Base-by-base conservation (phyloP, 2,888 invertebrate species). In the Tachystola acroxantha region DNA sequence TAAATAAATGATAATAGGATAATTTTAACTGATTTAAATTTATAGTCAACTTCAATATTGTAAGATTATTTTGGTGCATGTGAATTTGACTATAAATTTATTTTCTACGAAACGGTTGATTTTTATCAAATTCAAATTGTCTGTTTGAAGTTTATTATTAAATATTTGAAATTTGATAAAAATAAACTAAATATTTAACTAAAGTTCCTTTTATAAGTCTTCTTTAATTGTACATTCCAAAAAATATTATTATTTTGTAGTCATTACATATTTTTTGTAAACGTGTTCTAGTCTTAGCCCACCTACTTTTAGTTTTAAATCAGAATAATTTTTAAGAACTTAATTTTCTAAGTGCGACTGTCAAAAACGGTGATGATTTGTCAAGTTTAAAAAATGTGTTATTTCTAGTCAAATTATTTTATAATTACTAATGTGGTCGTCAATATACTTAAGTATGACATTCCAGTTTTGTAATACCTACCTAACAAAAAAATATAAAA, bases 401-500 rank as follows among this genome's bases (percentile, higher is more conserved):
- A 66, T 70, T 77, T 81, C 85, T 84, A 85, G 85, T 85, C 85
- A 78, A 85, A 81, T 80, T 78, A 76, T 75, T 80, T 80, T 71
- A 66, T 65, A 53, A 51, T 75, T 64, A 62, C 68, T 64, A 67
- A 68, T 74, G 71, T 74, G 78, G 76, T 70, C 55, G 64, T 59
- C 56, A 46, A 48, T 40, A 40, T 45, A 9, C 12, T 3, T 7
- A 26, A 7, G 10, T 10, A 4, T 19, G 4, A 27, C 25, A 34
- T 34, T 24, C 24, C 24, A 24, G 1, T 24, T n/a, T 24, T 20
- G 2, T 14, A 26, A 2, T 7, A 7, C 25, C 1, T 25, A 25
- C n/a, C 9, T 25, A 5, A 27, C 6, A 7, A 7, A 25, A 16
- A 14, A 24, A 24, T n/a, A 24, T n/a, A 24, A 24, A 2, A 24